A percentile compares a stretch with the other conserved stretches of the same genome.
phyloP scores from a whole-genome alignment of 2,113 vertebrate species.

The Salvelinus fontinalis region DNA sequence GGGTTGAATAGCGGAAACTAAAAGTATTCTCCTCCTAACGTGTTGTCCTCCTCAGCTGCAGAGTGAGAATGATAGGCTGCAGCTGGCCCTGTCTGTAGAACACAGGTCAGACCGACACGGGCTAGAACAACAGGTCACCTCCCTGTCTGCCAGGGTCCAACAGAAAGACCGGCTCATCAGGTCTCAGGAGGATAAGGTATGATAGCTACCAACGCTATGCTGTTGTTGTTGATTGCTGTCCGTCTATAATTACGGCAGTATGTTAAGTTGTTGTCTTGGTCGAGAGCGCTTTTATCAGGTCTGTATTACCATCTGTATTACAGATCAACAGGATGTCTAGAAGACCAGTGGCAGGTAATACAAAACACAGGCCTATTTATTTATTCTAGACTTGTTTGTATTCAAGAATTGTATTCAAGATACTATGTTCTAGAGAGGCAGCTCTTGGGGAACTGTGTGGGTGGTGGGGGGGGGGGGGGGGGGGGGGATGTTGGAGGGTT shows the following conservation, averaged over 20 bases:
- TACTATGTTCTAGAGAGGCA: not conserved
- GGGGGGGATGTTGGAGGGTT: no score
- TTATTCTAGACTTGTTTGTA: no score
- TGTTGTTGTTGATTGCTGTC: no score
- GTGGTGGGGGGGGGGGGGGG: no score
- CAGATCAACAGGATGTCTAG: slow-evolving; percentile 68
- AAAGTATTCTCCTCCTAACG: not conserved
- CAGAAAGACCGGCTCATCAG: slow-evolving; percentile 54
- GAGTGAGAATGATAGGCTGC: slow-evolving; percentile 58
- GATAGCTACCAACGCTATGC: no score
- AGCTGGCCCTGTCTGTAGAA: slow-evolving; percentile 49
- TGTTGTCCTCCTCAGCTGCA: slow-evolving; percentile 49
- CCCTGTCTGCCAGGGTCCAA: slow-evolving; percentile 45
- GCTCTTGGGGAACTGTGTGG: no score
- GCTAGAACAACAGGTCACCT: slow-evolving; percentile 43
- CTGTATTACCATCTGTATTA: slow-evolving; percentile 23
- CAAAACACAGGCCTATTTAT: not conserved
- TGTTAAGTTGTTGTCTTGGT: not conserved
- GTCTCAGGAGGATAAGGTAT: slow-evolving; percentile 66
- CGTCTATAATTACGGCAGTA: no score
- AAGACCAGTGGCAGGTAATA: slow-evolving; percentile 40
- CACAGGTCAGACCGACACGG: slow-evolving; percentile 44
- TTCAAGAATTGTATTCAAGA: no score
- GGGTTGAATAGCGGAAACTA: no score
- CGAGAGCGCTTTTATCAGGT: not conserved